These are phyloP conservation scores for Stomatorhinus ivindoensis DNA, from an alignment of 2,113 vertebrate species.

Conservation along the genomic window DNA sequence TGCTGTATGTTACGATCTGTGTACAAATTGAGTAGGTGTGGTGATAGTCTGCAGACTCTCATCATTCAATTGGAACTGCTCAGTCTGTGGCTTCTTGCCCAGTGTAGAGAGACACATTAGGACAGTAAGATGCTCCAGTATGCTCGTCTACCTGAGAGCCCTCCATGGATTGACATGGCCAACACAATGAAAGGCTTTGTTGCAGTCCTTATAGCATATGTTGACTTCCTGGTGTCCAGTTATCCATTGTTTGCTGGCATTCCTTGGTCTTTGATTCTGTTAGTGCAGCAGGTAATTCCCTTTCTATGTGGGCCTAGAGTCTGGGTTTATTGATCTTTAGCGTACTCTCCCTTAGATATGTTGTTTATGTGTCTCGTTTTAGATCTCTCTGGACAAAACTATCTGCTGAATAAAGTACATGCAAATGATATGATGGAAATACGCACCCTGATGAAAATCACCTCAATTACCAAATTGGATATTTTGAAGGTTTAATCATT, in stretches of 20 bases:
- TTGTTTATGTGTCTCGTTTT: background rate
- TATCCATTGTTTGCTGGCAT: background rate
- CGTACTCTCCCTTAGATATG: background rate
- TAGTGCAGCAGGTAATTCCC: background rate
- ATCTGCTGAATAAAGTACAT: background rate
- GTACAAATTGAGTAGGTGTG: background rate
- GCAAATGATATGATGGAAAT: background rate
- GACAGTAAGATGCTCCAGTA: background rate
- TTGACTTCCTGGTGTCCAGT: background rate
- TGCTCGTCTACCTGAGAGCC: background rate
- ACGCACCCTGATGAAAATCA: background rate
- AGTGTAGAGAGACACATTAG: background rate
- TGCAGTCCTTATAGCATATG: background rate
- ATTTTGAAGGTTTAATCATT: background rate
- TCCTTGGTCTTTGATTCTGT: background rate
- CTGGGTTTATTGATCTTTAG: background rate
- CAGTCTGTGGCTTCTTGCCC: background rate
- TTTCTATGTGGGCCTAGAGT: background rate
- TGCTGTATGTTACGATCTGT: background rate
- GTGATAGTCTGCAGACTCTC: background rate
- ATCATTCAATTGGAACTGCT: background rate
- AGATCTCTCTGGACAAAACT: background rate
- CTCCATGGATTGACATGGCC: background rate
- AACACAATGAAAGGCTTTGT: background rate
- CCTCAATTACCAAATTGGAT: background rate